A percentile compares a stretch with the other conserved stretches of the same genome.
phyloP scores from a whole-genome alignment of 2,888 invertebrate species.

The Andrena bicolor region DNA sequence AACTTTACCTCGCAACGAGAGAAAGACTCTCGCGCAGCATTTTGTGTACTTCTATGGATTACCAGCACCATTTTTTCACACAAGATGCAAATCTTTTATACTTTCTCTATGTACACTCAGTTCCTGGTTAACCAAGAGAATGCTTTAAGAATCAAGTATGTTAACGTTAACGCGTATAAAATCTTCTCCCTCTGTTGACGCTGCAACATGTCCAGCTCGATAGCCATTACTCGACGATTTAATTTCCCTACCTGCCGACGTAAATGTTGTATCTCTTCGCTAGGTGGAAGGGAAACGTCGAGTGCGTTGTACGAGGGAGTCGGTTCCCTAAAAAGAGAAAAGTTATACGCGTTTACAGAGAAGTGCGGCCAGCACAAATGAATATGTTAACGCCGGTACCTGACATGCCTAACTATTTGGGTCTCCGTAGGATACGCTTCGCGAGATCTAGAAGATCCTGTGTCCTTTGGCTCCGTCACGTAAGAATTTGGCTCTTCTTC shows the following conservation, averaged over 20 bases:
- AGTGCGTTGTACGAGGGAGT: slow-evolving; percentile 86
- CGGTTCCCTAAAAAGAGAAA: slow-evolving; percentile 86
- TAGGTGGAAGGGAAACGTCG: slow-evolving; percentile 84
- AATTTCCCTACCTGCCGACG: slow-evolving; percentile 94
- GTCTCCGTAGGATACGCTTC: slow-evolving; percentile 74
- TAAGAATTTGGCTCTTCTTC: slow-evolving; percentile 85
- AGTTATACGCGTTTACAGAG: background rate
- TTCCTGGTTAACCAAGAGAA: slow-evolving; percentile 92
- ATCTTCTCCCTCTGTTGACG: slow-evolving; percentile 95
- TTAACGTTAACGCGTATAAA: slow-evolving; percentile 93
- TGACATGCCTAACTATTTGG: slow-evolving; percentile 78
- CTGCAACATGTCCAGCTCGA: slow-evolving; percentile 94
- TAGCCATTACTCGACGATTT: slow-evolving; percentile 93
- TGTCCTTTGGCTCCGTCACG: slow-evolving; percentile 69
- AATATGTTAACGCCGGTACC: slow-evolving; percentile 67
- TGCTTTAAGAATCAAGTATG: slow-evolving; percentile 94
- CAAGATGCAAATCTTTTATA: slow-evolving; percentile 37
- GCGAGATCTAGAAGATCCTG: slow-evolving; percentile 63
- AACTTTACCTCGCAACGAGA: slow-evolving; percentile 59
- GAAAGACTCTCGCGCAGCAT: slow-evolving; percentile 55
- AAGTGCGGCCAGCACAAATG: background rate
- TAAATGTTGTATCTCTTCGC: slow-evolving; percentile 93
- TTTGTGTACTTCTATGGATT: slow-evolving; percentile 39
- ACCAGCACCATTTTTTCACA: slow-evolving; percentile 64
- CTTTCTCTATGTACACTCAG: slow-evolving; percentile 75